A percentile compares a stretch with the other conserved stretches of the same genome.
Conservation (phyloP, 2,113 vertebrate genomes). For the Chaetorhynchus papuensis region DNA sequence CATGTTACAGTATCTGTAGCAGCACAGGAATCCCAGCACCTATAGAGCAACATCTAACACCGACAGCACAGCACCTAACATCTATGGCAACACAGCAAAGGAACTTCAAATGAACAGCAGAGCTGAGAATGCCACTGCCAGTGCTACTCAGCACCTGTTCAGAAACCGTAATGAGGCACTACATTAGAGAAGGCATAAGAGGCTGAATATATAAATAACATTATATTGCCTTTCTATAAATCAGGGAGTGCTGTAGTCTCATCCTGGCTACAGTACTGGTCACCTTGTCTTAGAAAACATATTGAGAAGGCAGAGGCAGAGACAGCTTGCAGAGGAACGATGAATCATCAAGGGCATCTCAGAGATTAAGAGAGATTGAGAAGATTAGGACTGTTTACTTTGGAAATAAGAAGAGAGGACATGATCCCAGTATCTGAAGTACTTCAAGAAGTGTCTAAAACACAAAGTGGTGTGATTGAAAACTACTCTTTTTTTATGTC, state of each 20-base stretch:
- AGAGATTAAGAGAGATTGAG: not conserved
- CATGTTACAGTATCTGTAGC: not conserved
- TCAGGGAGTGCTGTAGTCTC: not conserved
- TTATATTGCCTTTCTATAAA: not conserved
- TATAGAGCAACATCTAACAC: not conserved
- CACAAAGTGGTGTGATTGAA: not conserved
- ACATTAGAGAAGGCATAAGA: not conserved
- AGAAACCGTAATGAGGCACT: rapidly evolving
- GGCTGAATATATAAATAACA: not conserved
- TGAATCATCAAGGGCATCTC: not conserved
- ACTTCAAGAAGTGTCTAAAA: not conserved
- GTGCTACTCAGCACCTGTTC: not conserved
- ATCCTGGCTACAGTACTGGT: not conserved
- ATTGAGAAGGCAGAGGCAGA: not conserved
- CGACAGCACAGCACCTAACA: not conserved
- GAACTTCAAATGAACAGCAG: not conserved
- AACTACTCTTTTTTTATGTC: not conserved
- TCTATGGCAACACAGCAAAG: not conserved
- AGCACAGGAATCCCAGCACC: not conserved
- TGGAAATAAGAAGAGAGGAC: not conserved
- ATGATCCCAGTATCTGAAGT: not conserved
- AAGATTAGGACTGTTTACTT: not conserved
- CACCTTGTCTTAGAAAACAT: not conserved
- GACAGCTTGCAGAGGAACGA: not conserved
- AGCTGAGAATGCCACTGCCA: not conserved